Percentiles rank a stretch among this genome's conserved stretches.
Conservation (phyloP, 2,113 vertebrate species). For the Rhynchopsitta pachyrhyncha region DNA sequence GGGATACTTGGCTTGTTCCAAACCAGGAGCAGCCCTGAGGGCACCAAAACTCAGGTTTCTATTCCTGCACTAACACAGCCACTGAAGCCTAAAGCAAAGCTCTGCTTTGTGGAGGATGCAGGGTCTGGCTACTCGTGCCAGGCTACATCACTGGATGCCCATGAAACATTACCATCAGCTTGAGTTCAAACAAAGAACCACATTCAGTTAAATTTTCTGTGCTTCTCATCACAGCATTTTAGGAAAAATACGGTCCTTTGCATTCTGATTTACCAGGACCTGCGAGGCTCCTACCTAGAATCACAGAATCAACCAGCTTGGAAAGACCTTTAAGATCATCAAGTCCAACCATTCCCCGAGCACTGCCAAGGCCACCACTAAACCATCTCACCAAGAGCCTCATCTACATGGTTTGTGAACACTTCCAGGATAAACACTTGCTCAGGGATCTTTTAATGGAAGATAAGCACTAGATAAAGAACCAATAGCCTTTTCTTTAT, state of each 20-base stretch:
- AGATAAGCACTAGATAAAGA: neutral
- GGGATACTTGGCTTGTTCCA: neutral
- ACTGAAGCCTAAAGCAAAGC: neutral
- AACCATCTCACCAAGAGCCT: neutral
- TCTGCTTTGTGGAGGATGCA: neutral
- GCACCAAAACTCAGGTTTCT: neutral
- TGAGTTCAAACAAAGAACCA: neutral
- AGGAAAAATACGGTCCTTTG: neutral
- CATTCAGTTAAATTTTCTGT: neutral
- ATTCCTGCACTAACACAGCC: neutral
- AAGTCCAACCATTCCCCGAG: neutral
- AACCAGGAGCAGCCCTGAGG: neutral
- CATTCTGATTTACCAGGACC: neutral
- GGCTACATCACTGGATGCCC: neutral
- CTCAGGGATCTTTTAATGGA: neutral
- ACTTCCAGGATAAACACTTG: neutral
- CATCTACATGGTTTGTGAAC: neutral
- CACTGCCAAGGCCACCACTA: neutral
- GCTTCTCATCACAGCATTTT: neutral
- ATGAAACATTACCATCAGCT: neutral
- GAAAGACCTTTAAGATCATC: neutral
- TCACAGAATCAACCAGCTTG: neutral
- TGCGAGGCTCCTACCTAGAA: neutral
- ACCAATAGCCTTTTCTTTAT: neutral
- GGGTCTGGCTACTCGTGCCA: too few species aligned